Evolutionary conservation across 35 echinoderm and acorn worm species (phyloP), one percentile per base, ranked within the genome.

Genomic region (Anneissia japonica): DNA sequence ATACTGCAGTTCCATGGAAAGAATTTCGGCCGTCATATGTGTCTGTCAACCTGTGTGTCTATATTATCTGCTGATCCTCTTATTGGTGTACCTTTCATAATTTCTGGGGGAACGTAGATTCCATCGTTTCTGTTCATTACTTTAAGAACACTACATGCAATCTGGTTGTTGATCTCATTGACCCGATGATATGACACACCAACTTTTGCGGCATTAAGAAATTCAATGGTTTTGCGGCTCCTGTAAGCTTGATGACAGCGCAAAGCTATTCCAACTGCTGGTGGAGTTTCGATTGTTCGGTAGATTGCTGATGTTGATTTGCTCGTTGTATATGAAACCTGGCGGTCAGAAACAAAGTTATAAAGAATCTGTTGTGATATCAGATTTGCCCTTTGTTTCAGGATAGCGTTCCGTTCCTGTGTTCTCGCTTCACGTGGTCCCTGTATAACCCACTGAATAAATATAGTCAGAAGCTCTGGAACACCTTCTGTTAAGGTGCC

Each of bases 181-280:
- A 79, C 75, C 23, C 75, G 84, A 7, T 86, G 84, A 76, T 86
- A 86, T 77, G 85, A 37, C 0, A 87, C 39, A 12, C 85, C 85
- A 79, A 87, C 75, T 31, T 37, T 45, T 30, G 75, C 38, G 14
- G 74, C 75, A 79, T 31, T 83, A 17, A 83, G 36, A 31, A 83
- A 30, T 56, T 17, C 46, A 34, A 82, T 45, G 46, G 80, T 37
- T 51, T 37, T 83, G 26, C 36, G 81, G 30, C 81, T 83, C 33
- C 43, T 28, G 23, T 56, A 43, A 21, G 45, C 33, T 35, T 56
- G 0, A 83, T 83, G 13, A 16, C 30, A 33, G 0, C n/a, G 56
- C 23, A 83, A 0, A 56, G 43, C 0, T 56, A 51, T 4, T 19
- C 81, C 43, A 31, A 83, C 5, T 83, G 81, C 81, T 56, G 29